Base-by-base conservation (phyloP, 2,113 vertebrate genomes). In the Corythornis cristatus region DNA sequence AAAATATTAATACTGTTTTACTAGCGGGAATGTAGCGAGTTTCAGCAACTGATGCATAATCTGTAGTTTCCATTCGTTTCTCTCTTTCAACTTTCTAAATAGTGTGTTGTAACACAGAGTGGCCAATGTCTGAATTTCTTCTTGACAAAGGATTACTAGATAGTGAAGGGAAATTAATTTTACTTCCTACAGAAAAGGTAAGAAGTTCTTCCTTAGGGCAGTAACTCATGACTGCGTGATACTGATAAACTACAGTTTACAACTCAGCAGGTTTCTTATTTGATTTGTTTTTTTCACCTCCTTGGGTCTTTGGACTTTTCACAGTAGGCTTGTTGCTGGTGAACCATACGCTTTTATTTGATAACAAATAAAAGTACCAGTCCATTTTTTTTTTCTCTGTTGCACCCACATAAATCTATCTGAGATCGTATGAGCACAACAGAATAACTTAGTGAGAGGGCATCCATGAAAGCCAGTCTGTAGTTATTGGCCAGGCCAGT, bases 111-210 rank as follows among this genome's bases (percentile, higher is more conserved):
- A 77, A 62, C 64, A 83, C 46, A 37, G 48, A 91, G 72, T 28
- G 19, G 51, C 68, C 67, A 71, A n/a, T 48, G 86, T 87, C 68
- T 89, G 79, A 89, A 91, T 93, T 94, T 85, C 74, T 85, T 93
- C 51, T 90, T 83, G 82, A 86, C 94, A 89, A 91, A 80, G 77
- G 89, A 90, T 95, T 95, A 79, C 81, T 79, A 95, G 89, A 86
- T 75, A 94, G 92, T n/a, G 40, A 85, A 95, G 61, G 75, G 85
- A 95, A 94, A 96, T 96, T 94, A 94, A 95, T 95, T 88, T 93
- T 54, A 83, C 64, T 93, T 92, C 75, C 89, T 93, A 77, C 79
- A 88, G 93, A 83, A 95, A 93, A 95, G 87, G 94, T 87, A 95
- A 64, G 95, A 93, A 95, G 72, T 83, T 87, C 87, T 83, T 94